Evolutionary conservation across 2,888 invertebrate species (phyloP).

Genomic region (Caenorhabditis sp.): DNA sequence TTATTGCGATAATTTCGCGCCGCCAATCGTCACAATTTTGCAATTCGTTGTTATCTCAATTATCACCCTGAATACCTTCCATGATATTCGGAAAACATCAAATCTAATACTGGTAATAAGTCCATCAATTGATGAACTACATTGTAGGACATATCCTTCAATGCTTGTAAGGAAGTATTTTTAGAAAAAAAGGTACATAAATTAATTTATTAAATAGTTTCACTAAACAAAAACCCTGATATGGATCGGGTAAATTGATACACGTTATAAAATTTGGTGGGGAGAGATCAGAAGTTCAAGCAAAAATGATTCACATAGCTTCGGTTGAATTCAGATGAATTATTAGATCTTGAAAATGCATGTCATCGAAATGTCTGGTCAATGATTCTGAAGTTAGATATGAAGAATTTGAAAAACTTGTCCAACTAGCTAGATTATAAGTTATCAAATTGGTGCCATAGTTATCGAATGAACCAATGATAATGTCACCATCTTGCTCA

Average conservation of each 20-base stretch:
- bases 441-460: constrained; percentile 21
- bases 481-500: background rate
- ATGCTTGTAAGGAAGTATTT: background rate
- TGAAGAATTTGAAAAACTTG: background rate
- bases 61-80: constrained; percentile 14
- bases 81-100: constrained; percentile 15
- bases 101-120: constrained; percentile 8
- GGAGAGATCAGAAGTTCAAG: background rate
- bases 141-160: background rate
- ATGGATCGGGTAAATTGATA: background rate
- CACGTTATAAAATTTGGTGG: background rate
- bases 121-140: background rate
- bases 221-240: background rate
- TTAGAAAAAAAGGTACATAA: background rate
- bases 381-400: background rate
- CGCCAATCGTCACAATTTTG: constrained; percentile 18
- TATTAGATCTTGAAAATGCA: constrained; percentile 21
- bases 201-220: background rate
- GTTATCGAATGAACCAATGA: constrained; percentile 18
- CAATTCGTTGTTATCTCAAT: constrained; percentile 17
- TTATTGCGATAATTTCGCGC: constrained; percentile 30
- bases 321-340: constrained; percentile 2
- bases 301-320: background rate
- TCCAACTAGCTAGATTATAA: constrained; percentile 12
- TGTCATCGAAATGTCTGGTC: constrained; percentile 10